Evolutionary conservation across 2,888 invertebrate species (phyloP), one percentile per base, ranked within the genome.

Genomic region (Rotaria macrura): DNA sequence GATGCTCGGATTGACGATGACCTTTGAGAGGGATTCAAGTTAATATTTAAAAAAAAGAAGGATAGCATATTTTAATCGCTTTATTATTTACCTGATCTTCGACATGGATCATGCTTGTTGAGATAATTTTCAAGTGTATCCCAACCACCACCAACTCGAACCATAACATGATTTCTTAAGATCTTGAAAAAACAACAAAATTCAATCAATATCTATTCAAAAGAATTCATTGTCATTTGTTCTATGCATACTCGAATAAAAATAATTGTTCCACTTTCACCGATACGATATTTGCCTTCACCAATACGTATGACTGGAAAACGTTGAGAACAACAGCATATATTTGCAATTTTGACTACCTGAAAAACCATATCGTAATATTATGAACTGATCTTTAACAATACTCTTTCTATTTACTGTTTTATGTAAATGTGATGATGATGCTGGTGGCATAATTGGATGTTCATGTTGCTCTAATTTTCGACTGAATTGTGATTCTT

Each of bases 81-180:
- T n/a, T n/a, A n/a, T n/a, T n/a, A n/a, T n/a, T 34, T 34, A 65
- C 34, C 34, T 29, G 65, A 65, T 65, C 65, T 34, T 43, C 97
- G 93, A 92, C 97, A 97, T 0, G 97, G 97, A 91, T 97, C 97
- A 91, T 97, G 96, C 90, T 96, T 96, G 92, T 97, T 96, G 91
- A 97, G 92, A 91, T 96, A 97, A 92, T 97, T 96, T 88, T 96
- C 95, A 85, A 97, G 92, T 0, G 97, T 97, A 92, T 97, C 97
- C 97, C 97, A 97, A 83, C 97, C 97, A n/a, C 97, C 97, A 3
- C 97, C 95, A 10, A 96, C 95, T 88, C 97, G 94, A 54, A 97
- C 97, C 97, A 97, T 97, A 88, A 97, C 97, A 93, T 97, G 97
- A 89, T 95, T 96, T 85, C 97, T 93, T 84, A 97, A 93, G 89